Conservation (phyloP, 2,113 vertebrate genomes). For the Boulengeromyrus knoepffleri region DNA sequence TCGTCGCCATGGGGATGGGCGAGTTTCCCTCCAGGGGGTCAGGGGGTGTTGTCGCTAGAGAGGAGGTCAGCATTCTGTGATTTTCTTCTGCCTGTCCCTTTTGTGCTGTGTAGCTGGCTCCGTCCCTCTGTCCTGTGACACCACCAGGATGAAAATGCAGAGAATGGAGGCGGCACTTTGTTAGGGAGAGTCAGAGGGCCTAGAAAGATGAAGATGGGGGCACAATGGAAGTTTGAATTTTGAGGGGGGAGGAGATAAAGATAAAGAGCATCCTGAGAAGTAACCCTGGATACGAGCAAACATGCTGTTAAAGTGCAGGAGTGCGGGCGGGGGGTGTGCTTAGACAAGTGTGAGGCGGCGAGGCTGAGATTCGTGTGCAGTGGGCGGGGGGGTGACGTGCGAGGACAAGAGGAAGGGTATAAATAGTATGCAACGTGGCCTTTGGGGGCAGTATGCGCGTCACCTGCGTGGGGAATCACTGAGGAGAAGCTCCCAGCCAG, state of each 20-base stretch:
- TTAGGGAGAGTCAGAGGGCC: neutral
- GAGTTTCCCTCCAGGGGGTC: conserved; percentile 49
- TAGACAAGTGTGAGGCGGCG: neutral
- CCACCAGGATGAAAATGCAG: conserved; percentile 11
- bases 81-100: conserved; percentile 50
- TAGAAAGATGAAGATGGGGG: neutral
- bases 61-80: conserved; percentile 59
- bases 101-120: conserved; percentile 44
- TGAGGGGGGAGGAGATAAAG: neutral
- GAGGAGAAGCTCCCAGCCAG: conserved; percentile 45
- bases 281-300: neutral
- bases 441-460: conserved; percentile 30
- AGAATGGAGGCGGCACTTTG: neutral
- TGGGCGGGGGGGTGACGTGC: neutral
- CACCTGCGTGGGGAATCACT: conserved; percentile 40
- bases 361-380: neutral
- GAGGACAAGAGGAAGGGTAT: neutral
- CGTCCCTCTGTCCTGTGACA: conserved; percentile 27
- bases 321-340: neutral
- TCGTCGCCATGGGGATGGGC: conserved; percentile 65
- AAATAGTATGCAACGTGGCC: neutral
- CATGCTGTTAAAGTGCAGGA: neutral
- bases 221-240: neutral
- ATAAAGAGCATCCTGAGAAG: neutral
- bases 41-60: conserved; percentile 52